Evolutionary conservation across 2,888 invertebrate genomes (phyloP).

Genomic region (Oligia fasciuncula): DNA sequence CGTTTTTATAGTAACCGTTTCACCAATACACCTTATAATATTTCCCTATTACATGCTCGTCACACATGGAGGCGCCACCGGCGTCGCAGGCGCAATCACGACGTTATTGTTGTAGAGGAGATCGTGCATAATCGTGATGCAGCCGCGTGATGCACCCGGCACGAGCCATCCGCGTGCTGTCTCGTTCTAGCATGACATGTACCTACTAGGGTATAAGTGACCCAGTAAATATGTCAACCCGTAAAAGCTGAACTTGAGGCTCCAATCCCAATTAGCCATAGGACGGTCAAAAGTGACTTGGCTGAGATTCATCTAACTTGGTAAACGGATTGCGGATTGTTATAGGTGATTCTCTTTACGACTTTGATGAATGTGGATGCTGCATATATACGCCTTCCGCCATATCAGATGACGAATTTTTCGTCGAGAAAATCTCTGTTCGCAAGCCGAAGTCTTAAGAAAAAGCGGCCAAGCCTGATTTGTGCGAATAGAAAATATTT

Average conservation of each 20-base stretch:
- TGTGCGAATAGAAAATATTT: background rate
- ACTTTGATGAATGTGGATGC: background rate
- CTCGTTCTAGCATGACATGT: constrained; percentile 24
- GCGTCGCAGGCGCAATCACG: constrained; percentile 46
- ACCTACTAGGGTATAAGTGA: background rate
- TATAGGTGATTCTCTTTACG: background rate
- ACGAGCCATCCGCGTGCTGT: constrained; percentile 56
- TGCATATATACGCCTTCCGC: background rate
- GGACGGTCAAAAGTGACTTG: background rate
- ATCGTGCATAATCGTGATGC: constrained; percentile 48
- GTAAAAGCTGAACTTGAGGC: too few relatives aligned
- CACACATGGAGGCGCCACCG: constrained; percentile 53
- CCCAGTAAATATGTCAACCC: background rate
- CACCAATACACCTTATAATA: background rate
- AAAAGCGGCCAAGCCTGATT: background rate
- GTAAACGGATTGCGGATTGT: background rate
- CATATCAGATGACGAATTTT: background rate
- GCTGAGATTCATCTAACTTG: background rate
- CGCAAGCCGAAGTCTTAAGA: background rate
- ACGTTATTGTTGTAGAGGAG: constrained; percentile 43
- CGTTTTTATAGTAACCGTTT: background rate
- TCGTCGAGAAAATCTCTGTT: background rate
- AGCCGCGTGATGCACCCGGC: constrained; percentile 49
- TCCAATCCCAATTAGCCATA: background rate
- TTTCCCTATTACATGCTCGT: constrained; percentile 34